Conservation (phyloP, 37 sponge, comb jelly and placozoan species). For the Cliona cf. orientalis region DNA sequence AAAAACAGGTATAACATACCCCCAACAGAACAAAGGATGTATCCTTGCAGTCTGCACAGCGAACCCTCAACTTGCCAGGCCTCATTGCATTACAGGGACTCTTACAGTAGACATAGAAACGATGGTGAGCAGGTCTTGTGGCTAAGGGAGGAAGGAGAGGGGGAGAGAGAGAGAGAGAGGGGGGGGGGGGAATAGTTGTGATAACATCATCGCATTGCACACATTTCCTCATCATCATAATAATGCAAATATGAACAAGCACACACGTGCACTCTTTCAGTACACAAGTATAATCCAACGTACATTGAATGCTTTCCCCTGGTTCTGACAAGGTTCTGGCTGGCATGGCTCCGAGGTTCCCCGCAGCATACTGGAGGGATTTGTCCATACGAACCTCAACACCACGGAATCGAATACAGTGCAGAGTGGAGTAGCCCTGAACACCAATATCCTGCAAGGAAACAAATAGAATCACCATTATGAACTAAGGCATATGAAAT, state of each 20-base stretch:
- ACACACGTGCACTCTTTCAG: background rate
- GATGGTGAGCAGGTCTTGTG: slow-evolving; percentile 37
- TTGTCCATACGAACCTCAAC: slow-evolving; percentile 6
- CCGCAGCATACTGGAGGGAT: background rate
- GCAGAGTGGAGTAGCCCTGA: slow-evolving; percentile 66
- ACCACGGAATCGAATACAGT: slow-evolving; percentile 47
- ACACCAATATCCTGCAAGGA: slow-evolving; percentile 53
- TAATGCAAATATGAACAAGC: slow-evolving; percentile 17
- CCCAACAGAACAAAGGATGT: slow-evolving; percentile 54
- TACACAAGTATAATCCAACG: background rate
- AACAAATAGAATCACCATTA: too few species aligned
- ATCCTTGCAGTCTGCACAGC: slow-evolving; percentile 84
- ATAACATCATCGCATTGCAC: background rate
- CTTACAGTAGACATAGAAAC: slow-evolving; percentile 92
- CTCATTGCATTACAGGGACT: slow-evolving; percentile 71
- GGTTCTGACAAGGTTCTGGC: background rate
- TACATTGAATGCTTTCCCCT: background rate
- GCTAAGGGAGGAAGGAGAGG: slow-evolving; percentile 49
- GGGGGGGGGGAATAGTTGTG: background rate
- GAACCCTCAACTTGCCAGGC: slow-evolving; percentile 89
- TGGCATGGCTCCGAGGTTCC: background rate
- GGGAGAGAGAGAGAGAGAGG: slow-evolving; percentile 27
- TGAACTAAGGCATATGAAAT: too few species aligned
- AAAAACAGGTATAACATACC: too few species aligned
- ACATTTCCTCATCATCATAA: background rate